phyloP scores from a whole-genome alignment of 2,797 vertebrate species.

The Megaceryle alcyon region DNA sequence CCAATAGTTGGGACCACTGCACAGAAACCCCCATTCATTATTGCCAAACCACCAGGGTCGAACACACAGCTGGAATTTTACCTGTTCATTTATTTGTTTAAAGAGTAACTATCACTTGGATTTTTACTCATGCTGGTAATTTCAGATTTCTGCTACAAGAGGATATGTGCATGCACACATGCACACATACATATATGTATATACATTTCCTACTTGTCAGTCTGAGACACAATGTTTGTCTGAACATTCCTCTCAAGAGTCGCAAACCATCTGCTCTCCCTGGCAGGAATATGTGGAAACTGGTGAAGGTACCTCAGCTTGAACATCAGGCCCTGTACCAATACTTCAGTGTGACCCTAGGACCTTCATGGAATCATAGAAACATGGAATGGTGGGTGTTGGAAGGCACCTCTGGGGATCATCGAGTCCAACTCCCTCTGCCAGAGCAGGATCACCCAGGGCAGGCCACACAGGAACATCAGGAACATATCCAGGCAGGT shows the following conservation, averaged over 20 bases:
- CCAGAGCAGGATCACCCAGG: too few species aligned
- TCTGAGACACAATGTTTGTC: not conserved
- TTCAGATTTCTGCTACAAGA: not conserved
- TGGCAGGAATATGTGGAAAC: not conserved
- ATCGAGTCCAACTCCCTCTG: too few species aligned
- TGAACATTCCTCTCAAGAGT: not conserved
- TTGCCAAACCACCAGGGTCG: slow-evolving; percentile 19
- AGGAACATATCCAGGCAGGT: too few species aligned
- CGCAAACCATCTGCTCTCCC: not conserved
- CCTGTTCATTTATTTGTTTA: slow-evolving; percentile 24
- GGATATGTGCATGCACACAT: fast-evolving
- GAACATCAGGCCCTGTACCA: not conserved
- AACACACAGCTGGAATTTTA: not conserved
- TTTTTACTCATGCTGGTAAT: not conserved
- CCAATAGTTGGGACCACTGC: not conserved
- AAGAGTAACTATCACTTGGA: not conserved
- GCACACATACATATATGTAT: fast-evolving
- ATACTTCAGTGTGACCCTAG: not conserved
- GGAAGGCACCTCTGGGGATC: too few species aligned
- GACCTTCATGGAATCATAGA: not conserved
- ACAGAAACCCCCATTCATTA: slow-evolving; percentile 15
- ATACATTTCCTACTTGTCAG: not conserved
- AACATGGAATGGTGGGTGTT: too few species aligned
- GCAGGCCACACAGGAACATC: too few species aligned
- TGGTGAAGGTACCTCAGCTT: not conserved